Evolutionary conservation across 1,140 invertebrate genomes (phyloP), one percentile per base, ranked within the genome.

Genomic region (Rhyzopertha dominica): DNA sequence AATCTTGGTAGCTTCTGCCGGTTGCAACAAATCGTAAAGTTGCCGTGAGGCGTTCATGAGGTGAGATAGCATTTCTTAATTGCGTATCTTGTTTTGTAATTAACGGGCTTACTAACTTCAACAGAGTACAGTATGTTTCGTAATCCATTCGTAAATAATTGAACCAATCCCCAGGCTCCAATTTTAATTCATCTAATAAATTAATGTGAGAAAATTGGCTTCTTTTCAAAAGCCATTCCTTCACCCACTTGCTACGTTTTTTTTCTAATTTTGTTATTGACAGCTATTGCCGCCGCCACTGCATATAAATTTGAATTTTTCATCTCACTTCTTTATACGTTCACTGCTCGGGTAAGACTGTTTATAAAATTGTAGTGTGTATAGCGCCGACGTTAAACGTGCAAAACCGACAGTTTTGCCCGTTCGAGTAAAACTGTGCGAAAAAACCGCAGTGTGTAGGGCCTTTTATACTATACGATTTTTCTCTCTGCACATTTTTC

Each of bases 131-230:
- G 32, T 49, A 49, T 12, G 12, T 36, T 20, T 44, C 34, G 19
- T 49, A 29, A 37, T 49, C 47, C 47, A 49, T 49, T 12, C 47
- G 23, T 12, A 47, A 14, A 45, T 62, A 61, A 34, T 60, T 59
- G 32, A 28, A 19, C 41, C 39, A 59, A 49, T 61, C 53, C 38
- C 47, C 23, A 14, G 47, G 45, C 28, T 25, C 39, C 9, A 51
- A 49, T 49, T 48, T 50, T 30, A 53, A 48, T 35, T 61, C 51
- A 36, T 29, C 49, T 37, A 59, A 44, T 44, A 59, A 56, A 43
- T 58, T 59, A 10, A 43, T 45, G 44, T 58, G 57, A 14, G 42
- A 45, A 53, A 22, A 50, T 16, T 16, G 13, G 10, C 26, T 24
- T 26, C 30, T 9, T 25, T 48, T 48, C 19, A 24, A 13, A 26